phyloP scores from a whole-genome alignment of 2,888 invertebrate species.

The Myopa tessellatipennis region DNA sequence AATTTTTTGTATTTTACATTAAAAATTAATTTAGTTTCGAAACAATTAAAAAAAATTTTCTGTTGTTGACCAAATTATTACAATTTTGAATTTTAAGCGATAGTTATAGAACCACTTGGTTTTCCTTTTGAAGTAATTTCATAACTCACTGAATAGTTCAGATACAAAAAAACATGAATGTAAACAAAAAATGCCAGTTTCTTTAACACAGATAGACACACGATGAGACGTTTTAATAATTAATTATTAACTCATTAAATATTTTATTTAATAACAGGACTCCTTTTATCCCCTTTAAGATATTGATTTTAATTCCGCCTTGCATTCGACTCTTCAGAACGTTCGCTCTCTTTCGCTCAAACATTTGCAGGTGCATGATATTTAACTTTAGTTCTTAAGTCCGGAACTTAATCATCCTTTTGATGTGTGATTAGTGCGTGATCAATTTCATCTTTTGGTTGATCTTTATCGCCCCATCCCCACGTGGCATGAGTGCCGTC shows the following conservation, averaged over 20 bases:
- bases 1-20: not conserved
- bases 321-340: not conserved
- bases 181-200: slow-evolving; percentile 57
- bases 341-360: not conserved
- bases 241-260: slow-evolving; percentile 20
- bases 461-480: slow-evolving; percentile 84
- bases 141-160: too few species aligned
- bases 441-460: slow-evolving; percentile 70
- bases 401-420: slow-evolving; percentile 69
- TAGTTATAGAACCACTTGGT: too few species aligned
- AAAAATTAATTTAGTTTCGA: not conserved
- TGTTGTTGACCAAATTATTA: too few species aligned
- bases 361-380: not conserved
- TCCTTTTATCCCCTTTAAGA: slow-evolving; percentile 12
- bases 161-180: too few species aligned
- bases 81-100: too few species aligned
- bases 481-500: slow-evolving; percentile 80
- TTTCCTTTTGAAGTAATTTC: too few species aligned
- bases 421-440: slow-evolving; percentile 72
- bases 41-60: too few species aligned
- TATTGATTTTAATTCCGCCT: not conserved
- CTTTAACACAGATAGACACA: slow-evolving; percentile 60
- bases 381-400: not conserved
- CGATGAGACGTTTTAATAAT: slow-evolving; percentile 28
- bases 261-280: not conserved